Conservation (phyloP, 2,888 invertebrate genomes). For the Drosophila neutralis region DNA sequence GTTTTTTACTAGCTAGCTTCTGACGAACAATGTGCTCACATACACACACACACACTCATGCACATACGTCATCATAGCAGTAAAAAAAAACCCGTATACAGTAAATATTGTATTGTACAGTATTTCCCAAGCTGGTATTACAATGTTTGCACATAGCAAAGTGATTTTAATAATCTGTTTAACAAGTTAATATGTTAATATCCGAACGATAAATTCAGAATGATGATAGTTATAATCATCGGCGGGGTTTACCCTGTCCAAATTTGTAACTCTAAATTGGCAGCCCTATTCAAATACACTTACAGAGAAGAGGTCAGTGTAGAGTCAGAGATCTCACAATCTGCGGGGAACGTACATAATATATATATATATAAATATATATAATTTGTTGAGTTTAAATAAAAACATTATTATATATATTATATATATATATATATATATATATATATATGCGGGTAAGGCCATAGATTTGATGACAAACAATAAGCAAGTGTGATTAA, state of each 20-base stretch:
- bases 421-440: too few relatives aligned
- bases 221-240: not conserved
- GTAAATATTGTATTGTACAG: not conserved
- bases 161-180: not conserved
- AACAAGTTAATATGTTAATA: slow-evolving; percentile 21
- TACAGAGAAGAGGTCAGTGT: slow-evolving; percentile 7
- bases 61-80: slow-evolving; percentile 3
- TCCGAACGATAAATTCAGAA: not conserved
- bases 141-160: not conserved
- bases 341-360: not conserved
- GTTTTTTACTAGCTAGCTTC: slow-evolving; percentile 26
- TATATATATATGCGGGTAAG: too few relatives aligned
- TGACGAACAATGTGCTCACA: not conserved
- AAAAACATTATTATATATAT: too few relatives aligned
- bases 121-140: slow-evolving; percentile 1
- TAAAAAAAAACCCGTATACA: not conserved
- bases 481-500: not conserved
- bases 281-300: not conserved
- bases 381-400: too few relatives aligned
- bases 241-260: not conserved
- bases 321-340: not conserved
- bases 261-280: not conserved
- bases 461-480: not conserved
- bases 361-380: too few relatives aligned
- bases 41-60: not conserved